phyloP scores from a whole-genome alignment of 2,888 invertebrate genomes.

The Agrochola lychnidis region DNA sequence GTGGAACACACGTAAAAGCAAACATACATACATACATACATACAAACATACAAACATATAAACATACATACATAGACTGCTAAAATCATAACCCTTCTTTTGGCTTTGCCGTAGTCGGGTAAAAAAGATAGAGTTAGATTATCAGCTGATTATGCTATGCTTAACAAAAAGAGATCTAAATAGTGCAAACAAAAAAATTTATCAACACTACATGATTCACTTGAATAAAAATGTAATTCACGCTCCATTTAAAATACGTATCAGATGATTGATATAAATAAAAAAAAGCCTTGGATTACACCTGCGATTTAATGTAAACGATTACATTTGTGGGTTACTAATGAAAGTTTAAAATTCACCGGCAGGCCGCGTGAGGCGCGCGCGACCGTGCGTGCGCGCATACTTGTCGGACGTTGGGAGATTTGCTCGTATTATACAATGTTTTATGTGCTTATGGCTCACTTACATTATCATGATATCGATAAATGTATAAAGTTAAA shows the following conservation, averaged over 20 bases:
- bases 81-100: too few species aligned
- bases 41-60: too few species aligned
- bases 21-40: too few species aligned
- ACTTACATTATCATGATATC: conserved; percentile 42
- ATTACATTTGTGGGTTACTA: conserved; percentile 80
- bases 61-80: too few species aligned
- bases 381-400: conserved; percentile 50
- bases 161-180: not conserved
- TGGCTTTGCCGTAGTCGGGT: too few species aligned
- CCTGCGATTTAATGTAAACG: conserved; percentile 79
- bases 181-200: not conserved
- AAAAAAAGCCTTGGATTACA: conserved; percentile 82
- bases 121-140: too few species aligned
- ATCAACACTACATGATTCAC: conserved; percentile 13
- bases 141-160: too few species aligned
- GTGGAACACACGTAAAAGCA: too few species aligned
- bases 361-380: conserved; percentile 61
- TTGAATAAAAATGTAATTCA: conserved; percentile 62
- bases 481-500: conserved; percentile 22
- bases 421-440: conserved; percentile 62
- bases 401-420: conserved; percentile 53
- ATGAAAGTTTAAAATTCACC: conserved; percentile 80
- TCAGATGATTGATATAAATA: conserved; percentile 79
- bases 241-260: conserved; percentile 76
- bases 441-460: conserved; percentile 55